A percentile compares a stretch with the other conserved stretches of the same genome.
phyloP scores from a whole-genome alignment of 2,888 invertebrate genomes.

The Hymenopus coronatus region DNA sequence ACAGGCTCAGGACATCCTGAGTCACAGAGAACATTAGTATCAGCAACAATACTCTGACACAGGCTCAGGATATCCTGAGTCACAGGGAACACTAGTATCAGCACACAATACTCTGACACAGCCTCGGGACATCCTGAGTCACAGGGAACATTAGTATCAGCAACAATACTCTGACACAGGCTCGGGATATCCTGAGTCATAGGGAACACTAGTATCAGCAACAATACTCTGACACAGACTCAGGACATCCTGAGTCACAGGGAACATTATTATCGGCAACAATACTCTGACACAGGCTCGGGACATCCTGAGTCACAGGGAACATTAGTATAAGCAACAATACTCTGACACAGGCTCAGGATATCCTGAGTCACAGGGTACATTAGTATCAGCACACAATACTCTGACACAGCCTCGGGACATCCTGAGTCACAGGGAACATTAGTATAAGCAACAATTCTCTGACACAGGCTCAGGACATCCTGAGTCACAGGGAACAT shows the following conservation, averaged over 20 bases:
- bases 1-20: too few species aligned
- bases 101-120: too few species aligned
- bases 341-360: too few species aligned
- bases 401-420: too few species aligned
- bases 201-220: constrained; percentile 38
- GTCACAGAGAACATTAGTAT: constrained; percentile 1
- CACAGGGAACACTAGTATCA: constrained; percentile 38
- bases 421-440: not conserved
- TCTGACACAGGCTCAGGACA: too few species aligned
- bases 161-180: too few species aligned
- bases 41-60: too few species aligned
- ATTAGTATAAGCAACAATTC: not conserved
- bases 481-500: not conserved
- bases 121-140: too few species aligned
- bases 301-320: not conserved
- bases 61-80: too few species aligned
- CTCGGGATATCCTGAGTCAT: not conserved
- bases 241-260: not conserved
- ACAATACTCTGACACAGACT: too few species aligned
- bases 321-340: constrained; percentile 1
- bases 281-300: too few species aligned
- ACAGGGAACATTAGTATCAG: constrained; percentile 2
- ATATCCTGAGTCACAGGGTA: not conserved
- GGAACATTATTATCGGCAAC: not conserved
- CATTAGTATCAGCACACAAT: not conserved